Evolutionary conservation across 2,888 invertebrate species (phyloP), one percentile per base, ranked within the genome.

Genomic region (Drosophila emarginata): DNA sequence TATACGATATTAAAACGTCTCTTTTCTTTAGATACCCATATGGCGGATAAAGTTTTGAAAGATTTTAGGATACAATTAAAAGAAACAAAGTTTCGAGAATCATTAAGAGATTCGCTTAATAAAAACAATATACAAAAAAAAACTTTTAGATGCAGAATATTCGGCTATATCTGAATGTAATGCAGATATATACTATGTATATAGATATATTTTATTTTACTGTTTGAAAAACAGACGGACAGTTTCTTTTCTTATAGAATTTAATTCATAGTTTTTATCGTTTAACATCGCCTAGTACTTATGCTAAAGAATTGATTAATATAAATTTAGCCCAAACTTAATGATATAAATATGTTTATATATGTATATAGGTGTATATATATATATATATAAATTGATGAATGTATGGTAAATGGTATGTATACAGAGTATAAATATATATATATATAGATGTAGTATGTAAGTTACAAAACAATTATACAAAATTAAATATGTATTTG

Each of bases 281-380:
- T 54, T 36, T 36, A 18, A 54, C 54, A 36, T 54, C 18, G 14
- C 11, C 15, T 32, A 36, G 32, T 11, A 18, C 32, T 32, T 36
- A 26, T 18, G 6, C 26, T 12, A 32, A 7, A 15, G 11, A 14
- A 32, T 18, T 26, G 4, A 32, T n/a, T 7, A 52, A 26, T 7
- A 52, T 12, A 18, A 18, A 54, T 32, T 54, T 54, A 36, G 32
- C 54, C 54, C 54, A 54, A 54, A 54, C 54, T 36, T 54, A 53
- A 53, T 53, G 18, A n/a, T 28, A 53, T 28, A 28, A 5, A 23
- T 15, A 18, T 12, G 12, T 28, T 26, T 28, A 53, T 2, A 23
- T 15, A 32, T 18, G 9, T 28, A 53, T 32, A 53, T 15, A 53
- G 2, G 2, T 32, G 32, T 7, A 11, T 6, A 15, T 15, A 15